A percentile compares a stretch with the other conserved stretches of the same genome.
These are phyloP conservation scores for Gadopsis bispinosus DNA, from an alignment of 2,797 vertebrate species.

Conservation along the genomic window DNA sequence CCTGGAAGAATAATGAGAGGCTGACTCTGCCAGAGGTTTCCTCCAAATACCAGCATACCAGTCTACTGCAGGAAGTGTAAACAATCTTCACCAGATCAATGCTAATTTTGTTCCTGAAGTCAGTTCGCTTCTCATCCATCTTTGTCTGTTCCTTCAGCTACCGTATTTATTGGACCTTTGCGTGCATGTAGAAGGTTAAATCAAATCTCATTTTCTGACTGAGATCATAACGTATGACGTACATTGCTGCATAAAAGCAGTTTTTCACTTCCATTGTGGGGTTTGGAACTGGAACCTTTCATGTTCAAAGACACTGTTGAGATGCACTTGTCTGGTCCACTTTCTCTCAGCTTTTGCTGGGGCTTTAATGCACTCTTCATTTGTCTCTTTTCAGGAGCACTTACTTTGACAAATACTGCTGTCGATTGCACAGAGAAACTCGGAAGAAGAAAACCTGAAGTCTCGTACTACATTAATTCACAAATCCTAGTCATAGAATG, in stretches of 20 bases:
- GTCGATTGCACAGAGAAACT: not conserved
- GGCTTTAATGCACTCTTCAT: not conserved
- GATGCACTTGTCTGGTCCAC: not conserved
- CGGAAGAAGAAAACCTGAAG: not conserved
- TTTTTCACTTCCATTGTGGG: not conserved
- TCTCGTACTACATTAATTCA: not conserved
- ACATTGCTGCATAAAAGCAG: not conserved
- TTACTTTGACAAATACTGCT: not conserved
- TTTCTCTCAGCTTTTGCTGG: not conserved
- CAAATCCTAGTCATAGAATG: not conserved
- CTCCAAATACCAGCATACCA: constrained; percentile 29
- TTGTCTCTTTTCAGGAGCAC: not conserved
- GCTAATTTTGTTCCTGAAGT: constrained; percentile 61
- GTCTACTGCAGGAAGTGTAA: constrained; percentile 61
- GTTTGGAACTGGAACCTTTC: constrained; percentile 1
- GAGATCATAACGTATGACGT: constrained; percentile 5
- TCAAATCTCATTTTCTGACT: constrained; percentile 36
- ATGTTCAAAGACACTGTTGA: constrained; percentile 1
- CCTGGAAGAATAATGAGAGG: constrained; percentile 57
- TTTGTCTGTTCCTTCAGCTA: constrained; percentile 16
- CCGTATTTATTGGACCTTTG: constrained; percentile 33
- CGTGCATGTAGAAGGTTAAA: constrained; percentile 12
- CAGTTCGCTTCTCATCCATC: constrained; percentile 44
- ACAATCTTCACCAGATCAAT: constrained; percentile 64
- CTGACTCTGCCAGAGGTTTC: constrained; percentile 41